Evolutionary conservation across 2,888 invertebrate species (phyloP), one percentile per base, ranked within the genome.

Genomic region (Teleiodes luculella): DNA sequence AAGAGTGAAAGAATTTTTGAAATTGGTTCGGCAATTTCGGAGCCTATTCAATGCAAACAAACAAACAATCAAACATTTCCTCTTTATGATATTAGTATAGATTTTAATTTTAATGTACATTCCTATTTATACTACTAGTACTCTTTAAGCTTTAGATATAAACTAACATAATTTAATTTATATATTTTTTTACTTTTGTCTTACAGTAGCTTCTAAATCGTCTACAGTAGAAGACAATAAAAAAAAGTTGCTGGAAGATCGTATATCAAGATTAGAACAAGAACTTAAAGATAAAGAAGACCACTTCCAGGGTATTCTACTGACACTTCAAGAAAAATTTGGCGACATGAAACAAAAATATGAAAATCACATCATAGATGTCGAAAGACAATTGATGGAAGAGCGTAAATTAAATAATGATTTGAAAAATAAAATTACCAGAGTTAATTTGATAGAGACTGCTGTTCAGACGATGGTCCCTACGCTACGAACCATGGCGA

Each of bases 331-430:
- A 78, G 93, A 93, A 54, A 94, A 94, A 67, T 95, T 95, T 71
- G 91, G 92, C 35, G 93, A 94, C 43, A 94, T 95, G 91, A 95
- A 94, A 78, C 90, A 92, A 54, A 95, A 95, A 72, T 95, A 95
- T 68, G 93, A 94, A 63, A 92, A 87, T 35, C 95, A 95, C 68
- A 94, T 94, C 54, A 92, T 93, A 60, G 94, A 94, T 64, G 86
- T 94, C n/a, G 94, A 94, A 77, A 87, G 93, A 20, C 94, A 94
- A 74, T 61, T 88, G 37, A 89, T 89, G 89, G 87, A 86, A 48
- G 82, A 90, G 61, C 76, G 83, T 1, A 88, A 86, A 73, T 63
- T 78, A 6, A 85, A 83, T 64, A 84, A 83, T 16, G 91, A 91
- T 62, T 72, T 92, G 43, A 92, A 91, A 64, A 91, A 91, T 66